These are phyloP conservation scores for Bombus turneri DNA, from an alignment of 1,140 invertebrate genomes.

Conservation along the genomic window DNA sequence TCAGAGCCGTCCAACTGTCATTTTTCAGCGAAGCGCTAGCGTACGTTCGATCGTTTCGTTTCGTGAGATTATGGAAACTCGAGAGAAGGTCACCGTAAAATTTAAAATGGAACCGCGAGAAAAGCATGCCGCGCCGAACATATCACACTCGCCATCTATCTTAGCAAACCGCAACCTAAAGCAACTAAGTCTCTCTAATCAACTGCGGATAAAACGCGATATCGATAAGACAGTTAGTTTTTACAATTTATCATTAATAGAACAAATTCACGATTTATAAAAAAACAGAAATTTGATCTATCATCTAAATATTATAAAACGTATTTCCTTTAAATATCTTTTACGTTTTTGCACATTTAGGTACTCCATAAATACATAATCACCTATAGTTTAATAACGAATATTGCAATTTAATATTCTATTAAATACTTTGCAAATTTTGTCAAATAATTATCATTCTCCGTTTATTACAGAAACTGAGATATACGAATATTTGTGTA, in stretches of 20 bases:
- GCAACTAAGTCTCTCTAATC: background rate
- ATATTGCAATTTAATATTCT: too few relatives aligned
- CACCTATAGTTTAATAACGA: too few relatives aligned
- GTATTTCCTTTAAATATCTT: background rate
- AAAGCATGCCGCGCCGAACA: background rate
- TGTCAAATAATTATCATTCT: too few relatives aligned
- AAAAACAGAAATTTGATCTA: background rate
- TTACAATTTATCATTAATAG: background rate
- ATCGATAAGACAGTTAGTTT: background rate
- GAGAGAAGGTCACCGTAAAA: slow-evolving; percentile 21
- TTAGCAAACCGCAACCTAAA: background rate
- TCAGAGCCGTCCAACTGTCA: background rate
- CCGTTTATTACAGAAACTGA: too few relatives aligned
- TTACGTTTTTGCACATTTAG: too few relatives aligned
- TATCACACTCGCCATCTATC: slow-evolving; percentile 38
- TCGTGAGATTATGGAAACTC: slow-evolving; percentile 54
- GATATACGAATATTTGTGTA: too few relatives aligned
- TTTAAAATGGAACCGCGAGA: slow-evolving; percentile 17
- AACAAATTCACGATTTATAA: background rate
- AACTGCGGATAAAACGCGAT: slow-evolving; percentile 19
- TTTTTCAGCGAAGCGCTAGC: slow-evolving; percentile 11
- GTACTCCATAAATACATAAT: too few relatives aligned
- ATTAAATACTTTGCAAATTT: too few relatives aligned
- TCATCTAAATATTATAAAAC: background rate
- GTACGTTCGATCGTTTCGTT: slow-evolving; percentile 52